Percentiles rank a stretch among this genome's conserved stretches.
phyloP scores from a whole-genome alignment of 2,797 vertebrate genomes.

The Poeciliopsis paucimaculata region DNA sequence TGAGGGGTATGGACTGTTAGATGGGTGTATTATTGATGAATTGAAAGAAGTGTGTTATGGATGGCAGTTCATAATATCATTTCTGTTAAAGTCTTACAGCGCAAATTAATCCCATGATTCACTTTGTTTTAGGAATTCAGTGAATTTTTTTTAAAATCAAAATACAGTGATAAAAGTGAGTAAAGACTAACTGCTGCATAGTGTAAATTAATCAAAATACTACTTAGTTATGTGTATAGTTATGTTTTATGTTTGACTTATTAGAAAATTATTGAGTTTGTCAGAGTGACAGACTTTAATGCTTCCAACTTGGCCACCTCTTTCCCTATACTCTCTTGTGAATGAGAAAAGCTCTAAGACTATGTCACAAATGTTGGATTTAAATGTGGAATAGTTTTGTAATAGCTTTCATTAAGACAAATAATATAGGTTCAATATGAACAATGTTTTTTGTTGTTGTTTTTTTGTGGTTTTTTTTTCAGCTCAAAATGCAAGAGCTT shows the following conservation, averaged over 20 bases:
- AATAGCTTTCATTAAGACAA: background rate
- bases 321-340: background rate
- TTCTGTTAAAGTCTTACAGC: background rate
- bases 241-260: background rate
- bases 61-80: background rate
- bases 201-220: too few relatives aligned
- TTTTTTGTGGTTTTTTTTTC: background rate
- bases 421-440: background rate
- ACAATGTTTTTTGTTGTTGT: background rate
- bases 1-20: background rate
- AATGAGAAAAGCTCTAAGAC: background rate
- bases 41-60: background rate
- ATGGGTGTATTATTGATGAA: background rate
- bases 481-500: background rate
- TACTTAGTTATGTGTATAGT: background rate
- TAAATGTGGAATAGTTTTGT: background rate
- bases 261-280: background rate
- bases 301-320: background rate
- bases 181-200: background rate
- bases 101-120: background rate
- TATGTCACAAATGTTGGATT: background rate
- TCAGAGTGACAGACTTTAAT: background rate
- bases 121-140: background rate
- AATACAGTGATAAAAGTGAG: background rate
- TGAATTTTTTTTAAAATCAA: background rate